Conservation (phyloP, 2,888 invertebrate species). For the Clostera curtula region DNA sequence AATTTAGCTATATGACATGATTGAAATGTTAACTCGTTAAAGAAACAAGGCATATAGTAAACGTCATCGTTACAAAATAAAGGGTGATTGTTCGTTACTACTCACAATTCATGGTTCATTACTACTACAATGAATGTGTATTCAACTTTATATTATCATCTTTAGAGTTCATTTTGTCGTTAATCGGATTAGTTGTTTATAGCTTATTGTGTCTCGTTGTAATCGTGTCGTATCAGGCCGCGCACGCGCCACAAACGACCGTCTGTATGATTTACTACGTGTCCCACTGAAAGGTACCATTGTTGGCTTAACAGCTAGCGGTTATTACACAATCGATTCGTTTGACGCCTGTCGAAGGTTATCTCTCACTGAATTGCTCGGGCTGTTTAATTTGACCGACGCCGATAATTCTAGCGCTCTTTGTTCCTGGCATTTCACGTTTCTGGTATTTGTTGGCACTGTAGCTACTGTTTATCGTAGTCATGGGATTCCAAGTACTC, state of each 20-base stretch:
- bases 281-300: constrained; percentile 51
- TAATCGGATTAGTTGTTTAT: constrained; percentile 21
- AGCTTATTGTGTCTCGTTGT: constrained; percentile 29
- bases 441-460: constrained; percentile 39
- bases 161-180: constrained; percentile 28
- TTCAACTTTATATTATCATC: constrained; percentile 21
- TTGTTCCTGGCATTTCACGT: constrained; percentile 49
- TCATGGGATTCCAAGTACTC: constrained; percentile 21
- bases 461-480: constrained; percentile 19
- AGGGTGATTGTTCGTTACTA: constrained; percentile 39
- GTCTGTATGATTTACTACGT: constrained; percentile 62
- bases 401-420: constrained; percentile 21
- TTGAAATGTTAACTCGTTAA: constrained; percentile 25
- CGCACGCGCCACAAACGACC: constrained; percentile 64
- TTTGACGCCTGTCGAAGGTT: constrained; percentile 53
- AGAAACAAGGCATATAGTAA: constrained; percentile 30
- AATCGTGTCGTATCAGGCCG: constrained; percentile 40
- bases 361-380: constrained; percentile 28
- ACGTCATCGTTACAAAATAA: constrained; percentile 44
- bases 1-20: constrained; percentile 16
- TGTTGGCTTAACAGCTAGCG: constrained; percentile 53
- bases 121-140: constrained; percentile 16
- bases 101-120: constrained; percentile 34
- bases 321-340: constrained; percentile 54
- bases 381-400: constrained; percentile 24